Evolutionary conservation across 2,113 vertebrate species (phyloP).

Genomic region (Myiozetetes cayanensis): DNA sequence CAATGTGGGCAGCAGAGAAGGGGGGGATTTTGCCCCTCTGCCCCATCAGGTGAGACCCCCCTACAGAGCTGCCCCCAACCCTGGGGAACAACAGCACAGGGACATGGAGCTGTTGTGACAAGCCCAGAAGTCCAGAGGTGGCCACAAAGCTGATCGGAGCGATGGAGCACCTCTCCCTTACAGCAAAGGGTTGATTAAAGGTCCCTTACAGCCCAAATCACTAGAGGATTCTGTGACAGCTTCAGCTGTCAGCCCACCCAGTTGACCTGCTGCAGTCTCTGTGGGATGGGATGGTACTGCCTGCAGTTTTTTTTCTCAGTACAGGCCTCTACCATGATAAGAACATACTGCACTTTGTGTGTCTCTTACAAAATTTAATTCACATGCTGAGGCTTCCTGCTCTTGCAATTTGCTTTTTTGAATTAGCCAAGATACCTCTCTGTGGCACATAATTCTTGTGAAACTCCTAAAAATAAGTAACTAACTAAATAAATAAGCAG

Average conservation of each 20-base stretch:
- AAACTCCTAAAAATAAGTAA: not conserved
- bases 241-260: not conserved
- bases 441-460: not conserved
- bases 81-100: not conserved
- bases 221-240: not conserved
- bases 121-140: not conserved
- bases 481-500: not conserved
- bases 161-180: not conserved
- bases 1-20: not conserved
- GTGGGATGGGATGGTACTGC: not conserved
- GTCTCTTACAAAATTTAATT: not conserved
- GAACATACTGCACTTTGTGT: not conserved
- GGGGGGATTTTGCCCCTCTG: not conserved
- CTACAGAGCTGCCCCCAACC: not conserved
- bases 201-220: not conserved
- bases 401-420: not conserved
- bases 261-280: not conserved
- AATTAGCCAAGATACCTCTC: not conserved
- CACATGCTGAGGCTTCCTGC: not conserved
- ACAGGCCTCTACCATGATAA: not conserved
- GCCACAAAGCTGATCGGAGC: not conserved
- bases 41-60: not conserved
- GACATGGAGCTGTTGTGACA: not conserved
- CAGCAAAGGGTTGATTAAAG: not conserved
- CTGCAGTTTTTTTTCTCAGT: not conserved